Conservation (phyloP, 2,888 invertebrate genomes). For the Mesodorylaimus sp. region DNA sequence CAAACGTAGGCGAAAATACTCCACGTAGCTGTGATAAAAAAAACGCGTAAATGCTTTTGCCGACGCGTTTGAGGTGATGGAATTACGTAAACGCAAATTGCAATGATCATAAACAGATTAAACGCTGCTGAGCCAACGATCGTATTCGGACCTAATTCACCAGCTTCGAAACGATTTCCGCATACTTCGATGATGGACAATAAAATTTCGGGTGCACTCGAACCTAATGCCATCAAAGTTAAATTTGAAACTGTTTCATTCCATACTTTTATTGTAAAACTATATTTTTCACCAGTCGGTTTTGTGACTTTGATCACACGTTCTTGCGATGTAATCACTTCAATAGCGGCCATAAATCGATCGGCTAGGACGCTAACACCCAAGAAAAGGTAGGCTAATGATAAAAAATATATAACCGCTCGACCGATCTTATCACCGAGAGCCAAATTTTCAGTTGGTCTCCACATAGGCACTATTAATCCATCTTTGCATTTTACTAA, state of each 20-base stretch:
- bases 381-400: conserved; percentile 81
- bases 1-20: conserved; percentile 95
- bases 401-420: conserved; percentile 70
- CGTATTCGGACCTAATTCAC: conserved; percentile 90
- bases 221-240: conserved; percentile 93
- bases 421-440: conserved; percentile 55
- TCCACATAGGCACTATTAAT: not conserved
- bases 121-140: conserved; percentile 98
- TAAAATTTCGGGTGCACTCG: conserved; percentile 92
- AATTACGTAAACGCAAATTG: conserved; percentile 54
- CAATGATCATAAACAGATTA: conserved; percentile 91
- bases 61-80: conserved; percentile 22
- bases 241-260: conserved; percentile 97
- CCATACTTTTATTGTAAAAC: conserved; percentile 84
- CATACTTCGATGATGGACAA: conserved; percentile 72
- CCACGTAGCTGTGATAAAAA: conserved; percentile 92
- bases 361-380: conserved; percentile 97
- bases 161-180: conserved; percentile 81
- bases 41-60: conserved; percentile 48
- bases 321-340: conserved; percentile 93
- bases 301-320: conserved; percentile 77
- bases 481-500: not conserved
- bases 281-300: conserved; percentile 65
- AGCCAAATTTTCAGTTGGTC: not conserved
- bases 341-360: conserved; percentile 96